A percentile compares a stretch with the other conserved stretches of the same genome.
phyloP scores from a whole-genome alignment of 2,888 invertebrate species.

The Orchesellides sinensis region DNA sequence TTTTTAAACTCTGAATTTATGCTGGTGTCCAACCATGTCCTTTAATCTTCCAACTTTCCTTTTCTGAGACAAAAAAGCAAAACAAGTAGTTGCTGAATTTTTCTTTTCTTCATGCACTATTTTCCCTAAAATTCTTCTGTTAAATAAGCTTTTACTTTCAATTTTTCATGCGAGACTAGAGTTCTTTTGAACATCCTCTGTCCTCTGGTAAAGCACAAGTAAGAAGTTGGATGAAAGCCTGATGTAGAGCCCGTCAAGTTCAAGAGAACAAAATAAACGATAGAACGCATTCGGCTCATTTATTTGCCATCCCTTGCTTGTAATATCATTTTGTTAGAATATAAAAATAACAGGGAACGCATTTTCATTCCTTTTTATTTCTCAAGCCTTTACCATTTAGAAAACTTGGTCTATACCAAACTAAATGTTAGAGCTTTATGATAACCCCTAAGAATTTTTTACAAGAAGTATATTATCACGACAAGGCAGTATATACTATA shows the following conservation, averaged over 20 bases:
- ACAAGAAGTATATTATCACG: too few relatives aligned
- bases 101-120: neutral
- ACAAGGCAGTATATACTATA: neutral
- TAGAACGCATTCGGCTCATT: conserved; percentile 42
- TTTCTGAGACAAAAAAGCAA: neutral
- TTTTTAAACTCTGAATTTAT: conserved; percentile 40
- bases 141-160: conserved; percentile 55
- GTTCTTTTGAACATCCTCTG: too few relatives aligned
- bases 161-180: conserved; percentile 55
- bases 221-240: neutral
- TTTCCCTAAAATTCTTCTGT: neutral
- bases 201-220: too few relatives aligned
- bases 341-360: conserved; percentile 44
- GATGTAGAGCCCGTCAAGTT: conserved; percentile 5
- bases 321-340: conserved; percentile 46
- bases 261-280: conserved; percentile 18
- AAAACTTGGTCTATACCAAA: neutral
- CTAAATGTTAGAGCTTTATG: neutral
- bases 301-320: conserved; percentile 45
- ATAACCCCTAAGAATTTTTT: neutral
- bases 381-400: conserved; percentile 6
- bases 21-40: conserved; percentile 55
- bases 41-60: conserved; percentile 37
- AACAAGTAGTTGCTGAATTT: conserved; percentile 20
- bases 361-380: conserved; percentile 44